These are phyloP conservation scores for Leguminivora glycinivorella DNA, from an alignment of 1,140 invertebrate species.

Conservation along the genomic window DNA sequence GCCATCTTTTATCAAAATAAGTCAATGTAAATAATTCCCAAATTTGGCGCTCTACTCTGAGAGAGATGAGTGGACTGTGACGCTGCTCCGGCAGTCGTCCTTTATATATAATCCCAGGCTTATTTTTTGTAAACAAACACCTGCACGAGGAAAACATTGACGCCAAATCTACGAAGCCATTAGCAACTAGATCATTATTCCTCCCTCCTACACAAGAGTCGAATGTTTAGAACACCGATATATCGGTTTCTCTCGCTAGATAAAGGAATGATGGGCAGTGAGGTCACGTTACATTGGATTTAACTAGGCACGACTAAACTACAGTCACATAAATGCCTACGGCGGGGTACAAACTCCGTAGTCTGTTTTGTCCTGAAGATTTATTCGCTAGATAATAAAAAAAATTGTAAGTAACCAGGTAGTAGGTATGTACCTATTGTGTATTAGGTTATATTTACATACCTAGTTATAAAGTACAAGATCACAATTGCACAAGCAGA, in stretches of 20 bases:
- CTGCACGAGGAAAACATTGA: slow-evolving; percentile 9
- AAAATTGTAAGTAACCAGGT: too few relatives aligned
- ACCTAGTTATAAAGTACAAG: too few relatives aligned
- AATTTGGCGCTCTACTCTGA: background rate
- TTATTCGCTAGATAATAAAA: background rate
- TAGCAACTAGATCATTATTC: background rate
- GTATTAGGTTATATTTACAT: too few relatives aligned
- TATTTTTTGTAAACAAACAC: slow-evolving; percentile 23
- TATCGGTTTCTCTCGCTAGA: background rate
- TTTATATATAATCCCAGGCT: slow-evolving; percentile 16
- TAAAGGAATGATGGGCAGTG: background rate
- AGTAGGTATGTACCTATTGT: too few relatives aligned
- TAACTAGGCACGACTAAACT: background rate
- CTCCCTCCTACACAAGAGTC: background rate
- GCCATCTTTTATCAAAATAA: slow-evolving; percentile 16
- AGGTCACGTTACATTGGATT: background rate
- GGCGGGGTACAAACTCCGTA: background rate
- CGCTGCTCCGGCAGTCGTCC: background rate
- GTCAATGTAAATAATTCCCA: background rate
- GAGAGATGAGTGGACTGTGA: slow-evolving; percentile 8
- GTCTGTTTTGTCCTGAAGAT: background rate
- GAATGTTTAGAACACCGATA: background rate
- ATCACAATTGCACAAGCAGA: too few relatives aligned
- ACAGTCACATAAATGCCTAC: background rate
- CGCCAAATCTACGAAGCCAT: slow-evolving; percentile 27